Percentiles rank a stretch among this genome's conserved stretches.
phyloP scores from a whole-genome alignment of 2,113 vertebrate species.

The Ammodytes dubius region DNA sequence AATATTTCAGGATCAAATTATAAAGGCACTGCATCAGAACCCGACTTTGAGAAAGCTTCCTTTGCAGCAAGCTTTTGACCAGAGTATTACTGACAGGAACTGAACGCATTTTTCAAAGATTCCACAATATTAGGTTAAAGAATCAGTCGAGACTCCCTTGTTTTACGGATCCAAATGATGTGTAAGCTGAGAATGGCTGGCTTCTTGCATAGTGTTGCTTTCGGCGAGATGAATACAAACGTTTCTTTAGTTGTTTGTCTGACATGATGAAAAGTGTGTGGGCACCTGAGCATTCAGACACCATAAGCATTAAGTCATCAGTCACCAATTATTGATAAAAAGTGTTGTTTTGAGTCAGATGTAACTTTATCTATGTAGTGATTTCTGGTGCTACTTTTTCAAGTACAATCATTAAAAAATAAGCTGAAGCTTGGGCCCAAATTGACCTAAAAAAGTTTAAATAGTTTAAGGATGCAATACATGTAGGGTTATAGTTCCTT shows the following conservation, averaged over 20 bases:
- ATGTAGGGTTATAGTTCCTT: not conserved
- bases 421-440: not conserved
- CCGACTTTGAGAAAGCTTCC: not conserved
- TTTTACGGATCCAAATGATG: not conserved
- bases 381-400: not conserved
- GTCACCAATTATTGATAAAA: too few relatives aligned
- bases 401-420: not conserved
- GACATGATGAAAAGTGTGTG: not conserved
- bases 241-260: not conserved
- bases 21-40: not conserved
- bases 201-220: not conserved
- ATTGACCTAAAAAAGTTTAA: not conserved
- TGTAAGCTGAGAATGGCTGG: not conserved
- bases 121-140: not conserved
- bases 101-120: too few relatives aligned
- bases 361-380: too few relatives aligned
- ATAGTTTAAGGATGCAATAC: not conserved
- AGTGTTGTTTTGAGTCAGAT: too few relatives aligned
- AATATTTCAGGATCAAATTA: not conserved
- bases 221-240: not conserved
- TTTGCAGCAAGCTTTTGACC: not conserved
- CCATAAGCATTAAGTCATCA: not conserved
- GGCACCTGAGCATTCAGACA: not conserved
- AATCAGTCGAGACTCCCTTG: not conserved
- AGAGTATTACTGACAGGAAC: not conserved